Evolutionary conservation across 2,113 vertebrate genomes (phyloP).

Genomic region (Callorhinus ursinus): DNA sequence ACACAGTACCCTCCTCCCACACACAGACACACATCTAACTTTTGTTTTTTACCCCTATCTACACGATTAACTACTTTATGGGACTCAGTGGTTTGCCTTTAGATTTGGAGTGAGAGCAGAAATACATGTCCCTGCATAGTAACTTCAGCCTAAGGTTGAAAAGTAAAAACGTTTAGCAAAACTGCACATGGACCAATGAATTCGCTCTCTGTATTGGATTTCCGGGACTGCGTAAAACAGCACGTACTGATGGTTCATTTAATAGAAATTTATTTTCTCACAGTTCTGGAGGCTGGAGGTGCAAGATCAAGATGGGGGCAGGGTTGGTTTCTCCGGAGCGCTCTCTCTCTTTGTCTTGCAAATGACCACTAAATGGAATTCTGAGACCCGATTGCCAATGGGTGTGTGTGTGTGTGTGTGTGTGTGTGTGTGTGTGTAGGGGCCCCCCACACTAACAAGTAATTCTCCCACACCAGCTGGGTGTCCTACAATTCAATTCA

Average conservation of each 20-base stretch:
- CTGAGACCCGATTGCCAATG: neutral
- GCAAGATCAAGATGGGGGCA: neutral
- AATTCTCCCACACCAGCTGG: neutral
- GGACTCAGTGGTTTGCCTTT: neutral
- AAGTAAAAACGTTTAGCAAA: slow-evolving; percentile 17
- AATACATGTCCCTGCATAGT: neutral
- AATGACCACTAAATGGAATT: neutral
- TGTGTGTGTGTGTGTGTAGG: neutral
- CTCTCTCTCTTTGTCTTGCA: neutral
- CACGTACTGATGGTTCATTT: neutral
- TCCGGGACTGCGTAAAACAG: neutral
- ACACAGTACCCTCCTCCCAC: neutral
- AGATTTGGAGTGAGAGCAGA: neutral
- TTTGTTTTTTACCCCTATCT: neutral
- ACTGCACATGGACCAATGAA: neutral
- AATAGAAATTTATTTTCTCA: neutral
- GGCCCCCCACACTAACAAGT: neutral
- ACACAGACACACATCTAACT: neutral
- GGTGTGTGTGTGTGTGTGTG: neutral
- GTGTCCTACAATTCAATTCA: neutral
- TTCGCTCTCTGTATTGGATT: neutral
- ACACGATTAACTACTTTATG: neutral
- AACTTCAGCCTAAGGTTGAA: neutral
- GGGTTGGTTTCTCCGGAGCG: neutral
- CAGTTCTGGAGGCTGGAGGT: neutral